Evolutionary conservation across 1,140 invertebrate genomes (phyloP).

Genomic region (Diploscapter pachys): DNA sequence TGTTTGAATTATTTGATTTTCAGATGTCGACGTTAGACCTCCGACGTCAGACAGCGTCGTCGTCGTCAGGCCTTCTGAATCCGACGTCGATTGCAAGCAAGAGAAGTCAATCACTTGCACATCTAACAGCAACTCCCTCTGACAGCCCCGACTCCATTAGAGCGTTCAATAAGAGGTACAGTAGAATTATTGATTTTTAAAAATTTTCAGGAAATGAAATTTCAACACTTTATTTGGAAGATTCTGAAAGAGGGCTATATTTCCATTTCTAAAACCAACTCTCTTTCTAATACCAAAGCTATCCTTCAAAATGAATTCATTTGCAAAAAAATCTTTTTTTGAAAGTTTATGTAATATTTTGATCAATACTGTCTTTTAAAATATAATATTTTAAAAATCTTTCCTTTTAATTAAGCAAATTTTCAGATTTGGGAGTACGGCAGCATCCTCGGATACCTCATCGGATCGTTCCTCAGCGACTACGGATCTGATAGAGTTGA

Average conservation of each 20-base stretch:
- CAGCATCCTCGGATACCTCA: conserved; percentile 4
- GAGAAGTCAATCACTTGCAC: background rate
- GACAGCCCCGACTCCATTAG: conserved; percentile 13
- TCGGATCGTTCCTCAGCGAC: background rate
- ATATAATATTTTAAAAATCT: too few species aligned
- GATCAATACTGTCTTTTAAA: background rate
- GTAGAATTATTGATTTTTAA: too few species aligned
- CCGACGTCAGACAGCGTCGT: background rate
- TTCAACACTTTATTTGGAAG: too few species aligned
- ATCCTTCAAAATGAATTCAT: background rate
- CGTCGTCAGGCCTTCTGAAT: background rate
- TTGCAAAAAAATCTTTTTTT: background rate
- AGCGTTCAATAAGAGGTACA: conserved; percentile 12
- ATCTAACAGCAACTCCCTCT: background rate
- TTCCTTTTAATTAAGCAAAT: background rate
- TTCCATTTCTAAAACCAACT: background rate
- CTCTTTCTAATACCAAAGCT: background rate
- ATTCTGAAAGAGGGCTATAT: too few species aligned
- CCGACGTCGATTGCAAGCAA: background rate
- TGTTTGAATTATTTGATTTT: background rate
- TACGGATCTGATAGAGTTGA: conserved; percentile 8
- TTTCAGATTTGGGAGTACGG: conserved; percentile 1
- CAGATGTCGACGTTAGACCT: conserved; percentile 16
- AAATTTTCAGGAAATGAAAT: too few species aligned
- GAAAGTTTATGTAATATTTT: background rate